A percentile compares a stretch with the other conserved stretches of the same genome.
Conservation (phyloP, 2,113 vertebrate species). For the Danionella cerebrum region DNA sequence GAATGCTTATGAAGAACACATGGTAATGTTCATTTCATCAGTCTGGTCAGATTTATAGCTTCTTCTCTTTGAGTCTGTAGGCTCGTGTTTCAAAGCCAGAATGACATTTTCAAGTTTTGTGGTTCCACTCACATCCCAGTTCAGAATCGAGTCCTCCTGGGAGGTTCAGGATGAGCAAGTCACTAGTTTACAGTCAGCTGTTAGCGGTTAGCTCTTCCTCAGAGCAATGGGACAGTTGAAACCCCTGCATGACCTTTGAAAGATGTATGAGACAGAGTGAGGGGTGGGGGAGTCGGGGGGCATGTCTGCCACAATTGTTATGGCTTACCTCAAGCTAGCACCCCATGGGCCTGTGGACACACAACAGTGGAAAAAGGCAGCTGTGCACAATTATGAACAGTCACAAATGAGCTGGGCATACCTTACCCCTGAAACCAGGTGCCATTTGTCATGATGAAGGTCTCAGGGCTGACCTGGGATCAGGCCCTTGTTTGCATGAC, state of each 20-base stretch:
- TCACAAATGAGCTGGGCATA: neutral
- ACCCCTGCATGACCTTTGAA: constrained; percentile 27
- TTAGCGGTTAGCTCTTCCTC: constrained; percentile 17
- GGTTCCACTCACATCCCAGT: neutral
- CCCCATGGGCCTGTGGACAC: constrained; percentile 11
- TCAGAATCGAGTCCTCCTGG: neutral
- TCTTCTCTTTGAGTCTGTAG: neutral
- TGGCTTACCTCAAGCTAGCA: constrained; percentile 21
- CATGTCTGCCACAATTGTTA: constrained; percentile 21
- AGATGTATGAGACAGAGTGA: constrained; percentile 6
- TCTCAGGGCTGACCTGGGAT: constrained; percentile 19
- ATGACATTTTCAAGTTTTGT: neutral
- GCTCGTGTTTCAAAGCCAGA: neutral
- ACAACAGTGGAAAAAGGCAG: neutral
- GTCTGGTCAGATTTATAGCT: neutral
- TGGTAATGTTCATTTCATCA: neutral
- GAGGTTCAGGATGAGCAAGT: neutral
- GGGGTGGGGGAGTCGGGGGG: neutral
- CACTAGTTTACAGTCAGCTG: constrained; percentile 21
- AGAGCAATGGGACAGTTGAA: constrained; percentile 10
- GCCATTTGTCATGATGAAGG: constrained; percentile 23
- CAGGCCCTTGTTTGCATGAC: constrained; percentile 29
- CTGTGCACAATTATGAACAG: constrained; percentile 19
- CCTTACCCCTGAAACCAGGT: constrained; percentile 26
- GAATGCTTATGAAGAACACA: neutral